Conservation (phyloP, 2,797 vertebrate species). For the Falco berigora region DNA sequence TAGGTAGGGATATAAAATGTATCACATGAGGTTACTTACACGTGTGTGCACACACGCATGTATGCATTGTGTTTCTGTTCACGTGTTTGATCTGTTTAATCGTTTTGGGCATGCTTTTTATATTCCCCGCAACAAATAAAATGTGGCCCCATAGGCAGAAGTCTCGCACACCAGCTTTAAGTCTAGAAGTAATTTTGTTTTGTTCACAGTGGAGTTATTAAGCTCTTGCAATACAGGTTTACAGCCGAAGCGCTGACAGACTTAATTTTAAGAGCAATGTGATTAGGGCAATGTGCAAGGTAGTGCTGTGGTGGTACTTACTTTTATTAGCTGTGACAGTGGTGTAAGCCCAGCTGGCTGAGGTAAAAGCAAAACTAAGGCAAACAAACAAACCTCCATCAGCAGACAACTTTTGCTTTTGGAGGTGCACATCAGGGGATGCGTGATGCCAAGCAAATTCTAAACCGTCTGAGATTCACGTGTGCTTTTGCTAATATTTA, state of each 20-base stretch:
- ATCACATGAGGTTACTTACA: background rate
- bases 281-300: slow-evolving; percentile 30
- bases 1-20: background rate
- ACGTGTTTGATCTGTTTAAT: background rate
- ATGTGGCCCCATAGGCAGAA: slow-evolving; percentile 44
- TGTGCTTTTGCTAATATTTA: slow-evolving; percentile 58
- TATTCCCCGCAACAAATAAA: background rate
- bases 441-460: background rate
- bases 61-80: rapidly evolving
- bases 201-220: slow-evolving; percentile 66
- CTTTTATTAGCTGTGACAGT: slow-evolving; percentile 60
- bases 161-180: slow-evolving; percentile 18
- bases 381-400: background rate
- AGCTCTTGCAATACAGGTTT: slow-evolving; percentile 37
- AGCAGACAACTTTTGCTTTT: background rate
- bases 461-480: background rate
- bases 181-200: slow-evolving; percentile 70
- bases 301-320: background rate
- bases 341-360: background rate
- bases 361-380: background rate
- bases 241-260: slow-evolving; percentile 40
- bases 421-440: background rate
- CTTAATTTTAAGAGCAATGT: slow-evolving; percentile 21
- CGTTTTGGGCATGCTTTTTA: background rate
- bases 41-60: rapidly evolving